Conservation (phyloP, 2,797 vertebrate genomes). For the Pithecia hirsuta region DNA sequence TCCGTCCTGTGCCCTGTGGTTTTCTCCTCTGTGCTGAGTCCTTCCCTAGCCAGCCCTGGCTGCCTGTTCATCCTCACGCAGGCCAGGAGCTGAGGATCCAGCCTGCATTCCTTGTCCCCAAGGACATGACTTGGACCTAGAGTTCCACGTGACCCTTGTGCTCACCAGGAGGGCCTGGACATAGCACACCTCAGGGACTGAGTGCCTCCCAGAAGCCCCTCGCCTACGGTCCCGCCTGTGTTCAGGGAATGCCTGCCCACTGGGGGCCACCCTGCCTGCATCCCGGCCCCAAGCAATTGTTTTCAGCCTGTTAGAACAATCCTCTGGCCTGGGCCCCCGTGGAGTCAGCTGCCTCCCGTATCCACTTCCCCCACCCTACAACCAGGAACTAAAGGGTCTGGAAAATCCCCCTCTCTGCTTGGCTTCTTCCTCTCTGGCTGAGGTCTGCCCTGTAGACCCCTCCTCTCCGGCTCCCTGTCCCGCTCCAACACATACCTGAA, state of each 20-base stretch:
- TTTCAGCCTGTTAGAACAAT: background rate
- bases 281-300: background rate
- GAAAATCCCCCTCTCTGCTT: slow-evolving; percentile 56
- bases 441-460: background rate
- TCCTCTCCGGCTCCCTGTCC: background rate
- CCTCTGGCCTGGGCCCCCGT: background rate
- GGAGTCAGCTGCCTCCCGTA: slow-evolving; percentile 37
- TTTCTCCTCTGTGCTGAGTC: background rate
- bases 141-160: background rate
- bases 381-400: slow-evolving; percentile 25
- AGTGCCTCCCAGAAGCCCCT: background rate
- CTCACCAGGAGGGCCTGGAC: background rate
- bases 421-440: slow-evolving; percentile 60
- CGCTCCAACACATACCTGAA: background rate
- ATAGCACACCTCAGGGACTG: background rate
- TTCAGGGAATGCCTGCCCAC: background rate
- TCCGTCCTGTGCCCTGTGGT: no score
- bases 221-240: background rate
- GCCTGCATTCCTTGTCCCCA: background rate
- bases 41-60: background rate
- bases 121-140: background rate
- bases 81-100: background rate
- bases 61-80: background rate
- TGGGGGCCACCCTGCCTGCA: background rate
- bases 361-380: background rate